Percentiles rank a stretch among this genome's conserved stretches.
Conservation (phyloP, 2,797 vertebrate species). For the Malurus splendens region DNA sequence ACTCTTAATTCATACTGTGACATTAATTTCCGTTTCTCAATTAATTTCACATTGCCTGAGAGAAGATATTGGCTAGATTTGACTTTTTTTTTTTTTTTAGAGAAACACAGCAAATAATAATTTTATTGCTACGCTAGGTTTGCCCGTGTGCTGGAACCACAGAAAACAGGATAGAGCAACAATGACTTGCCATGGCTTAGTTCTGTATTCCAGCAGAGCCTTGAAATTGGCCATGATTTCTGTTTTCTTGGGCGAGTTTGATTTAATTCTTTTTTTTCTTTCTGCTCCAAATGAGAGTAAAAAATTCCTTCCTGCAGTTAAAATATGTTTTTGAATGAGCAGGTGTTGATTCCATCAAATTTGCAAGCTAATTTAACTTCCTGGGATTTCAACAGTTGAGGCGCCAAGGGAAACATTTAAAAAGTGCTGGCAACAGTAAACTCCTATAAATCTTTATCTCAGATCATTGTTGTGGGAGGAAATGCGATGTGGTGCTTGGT, state of each 20-base stretch:
- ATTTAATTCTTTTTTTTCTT: not conserved
- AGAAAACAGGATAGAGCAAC: not conserved
- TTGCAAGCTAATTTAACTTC: constrained; percentile 47
- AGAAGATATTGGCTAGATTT: not conserved
- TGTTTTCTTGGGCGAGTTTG: not conserved
- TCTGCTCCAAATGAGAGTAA: not conserved
- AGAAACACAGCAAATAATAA: not conserved
- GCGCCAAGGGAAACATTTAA: not conserved
- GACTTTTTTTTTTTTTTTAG: not conserved
- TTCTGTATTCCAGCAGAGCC: constrained; percentile 3
- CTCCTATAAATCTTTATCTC: not conserved
- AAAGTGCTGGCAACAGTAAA: not conserved
- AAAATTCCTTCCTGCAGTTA: constrained; percentile 41
- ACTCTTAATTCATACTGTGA: not conserved
- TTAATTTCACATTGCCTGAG: not conserved
- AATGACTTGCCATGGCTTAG: not conserved
- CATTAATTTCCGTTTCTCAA: not conserved
- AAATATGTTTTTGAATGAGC: constrained; percentile 27
- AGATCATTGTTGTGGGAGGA: not conserved
- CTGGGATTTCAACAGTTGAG: constrained; percentile 27
- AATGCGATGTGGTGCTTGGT: not conserved
- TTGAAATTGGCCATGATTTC: constrained; percentile 10
- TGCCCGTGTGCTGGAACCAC: not conserved
- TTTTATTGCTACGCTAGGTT: not conserved
- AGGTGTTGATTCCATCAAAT: constrained; percentile 38